Conservation (phyloP, 2,888 invertebrate genomes). For the Cataglyphis livida region DNA sequence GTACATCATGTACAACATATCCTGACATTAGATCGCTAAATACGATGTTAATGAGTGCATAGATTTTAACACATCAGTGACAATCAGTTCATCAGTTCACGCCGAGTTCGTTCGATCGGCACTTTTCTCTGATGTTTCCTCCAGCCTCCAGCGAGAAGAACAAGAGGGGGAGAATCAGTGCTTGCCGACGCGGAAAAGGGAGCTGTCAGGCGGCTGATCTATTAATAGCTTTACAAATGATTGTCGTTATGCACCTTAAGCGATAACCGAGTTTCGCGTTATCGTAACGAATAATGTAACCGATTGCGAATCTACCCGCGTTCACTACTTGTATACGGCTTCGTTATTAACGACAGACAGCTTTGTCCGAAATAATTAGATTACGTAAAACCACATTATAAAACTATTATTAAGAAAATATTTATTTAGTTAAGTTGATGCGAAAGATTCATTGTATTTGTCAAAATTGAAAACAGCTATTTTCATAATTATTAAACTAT, state of each 20-base stretch:
- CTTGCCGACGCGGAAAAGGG: slow-evolving; percentile 6
- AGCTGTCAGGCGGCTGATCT: slow-evolving; percentile 32
- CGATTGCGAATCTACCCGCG: background rate
- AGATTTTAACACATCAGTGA: slow-evolving; percentile 39
- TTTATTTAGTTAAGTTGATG: background rate
- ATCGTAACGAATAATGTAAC: slow-evolving; percentile 17
- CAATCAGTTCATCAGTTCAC: slow-evolving; percentile 14
- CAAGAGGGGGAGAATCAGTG: background rate
- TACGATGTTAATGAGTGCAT: slow-evolving; percentile 21
- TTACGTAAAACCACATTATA: slow-evolving; percentile 20
- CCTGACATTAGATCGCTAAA: slow-evolving; percentile 30
- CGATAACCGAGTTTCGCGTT: slow-evolving; percentile 68
- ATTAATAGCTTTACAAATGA: slow-evolving; percentile 67
- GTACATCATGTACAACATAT: background rate
- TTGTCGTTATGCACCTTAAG: slow-evolving; percentile 65
- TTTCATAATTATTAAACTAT: background rate
- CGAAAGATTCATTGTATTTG: background rate
- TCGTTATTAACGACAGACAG: background rate
- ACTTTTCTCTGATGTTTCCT: slow-evolving; percentile 1
- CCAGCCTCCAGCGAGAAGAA: background rate
- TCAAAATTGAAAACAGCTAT: background rate
- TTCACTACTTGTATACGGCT: slow-evolving; percentile 7
- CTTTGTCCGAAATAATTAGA: background rate
- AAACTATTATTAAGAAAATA: background rate
- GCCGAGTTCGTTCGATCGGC: background rate